Evolutionary conservation across 1,140 invertebrate genomes (phyloP).

Genomic region (Rhagoletis zephyria): DNA sequence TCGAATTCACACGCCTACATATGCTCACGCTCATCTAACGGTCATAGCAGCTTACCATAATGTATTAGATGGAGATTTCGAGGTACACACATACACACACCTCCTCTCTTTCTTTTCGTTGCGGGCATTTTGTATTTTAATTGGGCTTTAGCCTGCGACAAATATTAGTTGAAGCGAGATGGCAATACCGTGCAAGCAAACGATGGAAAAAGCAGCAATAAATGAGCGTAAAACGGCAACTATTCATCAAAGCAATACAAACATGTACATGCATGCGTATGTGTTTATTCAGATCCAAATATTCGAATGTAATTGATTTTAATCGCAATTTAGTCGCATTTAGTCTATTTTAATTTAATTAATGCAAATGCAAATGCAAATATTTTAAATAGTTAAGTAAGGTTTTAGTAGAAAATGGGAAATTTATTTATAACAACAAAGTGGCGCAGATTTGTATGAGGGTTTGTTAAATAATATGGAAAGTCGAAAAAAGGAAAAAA

Average conservation of each 20-base stretch:
- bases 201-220: background rate
- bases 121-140: background rate
- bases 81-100: background rate
- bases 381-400: background rate
- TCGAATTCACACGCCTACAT: slow-evolving; percentile 20
- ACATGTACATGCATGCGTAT: background rate
- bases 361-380: slow-evolving; percentile 13
- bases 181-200: background rate
- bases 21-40: background rate
- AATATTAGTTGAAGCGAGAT: background rate
- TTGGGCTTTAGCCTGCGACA: no score
- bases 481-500: no score
- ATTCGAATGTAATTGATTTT: slow-evolving; percentile 30
- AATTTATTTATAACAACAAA: background rate
- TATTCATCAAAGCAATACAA: background rate
- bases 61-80: background rate
- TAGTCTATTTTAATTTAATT: slow-evolving; percentile 35
- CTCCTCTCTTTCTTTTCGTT: background rate
- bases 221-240: background rate
- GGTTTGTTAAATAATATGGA: no score
- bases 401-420: background rate
- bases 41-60: background rate
- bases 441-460: background rate
- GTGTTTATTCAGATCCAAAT: background rate
- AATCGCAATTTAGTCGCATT: slow-evolving; percentile 24